Base-by-base conservation (phyloP, 2,113 vertebrate genomes). In the Nymphicus hollandicus region DNA sequence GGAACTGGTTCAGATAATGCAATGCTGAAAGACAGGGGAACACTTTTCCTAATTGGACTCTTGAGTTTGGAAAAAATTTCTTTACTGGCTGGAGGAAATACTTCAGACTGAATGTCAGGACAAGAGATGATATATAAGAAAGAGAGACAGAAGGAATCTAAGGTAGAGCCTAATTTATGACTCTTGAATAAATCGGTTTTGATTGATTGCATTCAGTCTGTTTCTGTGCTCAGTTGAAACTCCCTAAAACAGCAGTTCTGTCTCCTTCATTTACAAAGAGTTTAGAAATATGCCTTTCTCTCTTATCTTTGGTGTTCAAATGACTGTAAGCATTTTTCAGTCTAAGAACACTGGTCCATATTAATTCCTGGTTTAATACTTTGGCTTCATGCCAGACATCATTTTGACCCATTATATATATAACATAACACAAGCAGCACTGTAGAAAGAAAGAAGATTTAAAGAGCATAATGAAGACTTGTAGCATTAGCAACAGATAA, bases 1-100 rank as follows among this genome's bases (percentile, higher is more conserved):
- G 97, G 96, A 95, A 89, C 85, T 94, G 47, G 85, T 85, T 95
- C 93, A 97, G 91, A 96, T 96, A 98, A 97, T 96, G 91, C 89
- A 82, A 85, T 58, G 52, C 82, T 97, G 96, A 98, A 97, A 98
- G 93, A 97, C 95, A 88, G 64, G 95, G 93, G 97, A 97, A 97
- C 91, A 92, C 97, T 97, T 95, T 92, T 97, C 96, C 96, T 98
- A 98, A 98, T 98, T 98, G 98, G 97, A 92, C 98, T 97, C 98
- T 98, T 97, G 95, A 98, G 97, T 97, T 97, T 97, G 94, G 96
- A 97, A 98, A 95, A 95, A 94, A 92, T 96, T 94, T 98, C 97
- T 96, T 97, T 97, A 81, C 94, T 88, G 68, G 73, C 89, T 93
- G 93, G 96, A 97, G 97, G 97, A 97, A 98, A 97, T 97, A 97